These are phyloP conservation scores for Gasterosteus aculeatus DNA, from an alignment of 2,113 vertebrate species.

Conservation along the genomic window DNA sequence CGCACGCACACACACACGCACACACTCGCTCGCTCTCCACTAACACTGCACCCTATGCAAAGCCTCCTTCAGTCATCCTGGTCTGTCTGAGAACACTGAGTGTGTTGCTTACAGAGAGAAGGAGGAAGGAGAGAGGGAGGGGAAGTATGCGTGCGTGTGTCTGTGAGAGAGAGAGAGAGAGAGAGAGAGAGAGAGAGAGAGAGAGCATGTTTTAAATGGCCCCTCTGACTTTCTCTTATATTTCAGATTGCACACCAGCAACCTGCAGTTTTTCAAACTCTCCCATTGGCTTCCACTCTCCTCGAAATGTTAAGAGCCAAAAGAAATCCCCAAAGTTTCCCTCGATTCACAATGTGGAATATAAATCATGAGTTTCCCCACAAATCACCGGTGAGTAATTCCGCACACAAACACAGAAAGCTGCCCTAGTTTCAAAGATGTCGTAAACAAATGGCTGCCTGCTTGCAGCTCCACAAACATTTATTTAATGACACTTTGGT, in stretches of 20 bases:
- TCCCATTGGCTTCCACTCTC: constrained; percentile 1
- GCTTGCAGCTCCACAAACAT: constrained; percentile 64
- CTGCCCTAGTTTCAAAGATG: constrained; percentile 35
- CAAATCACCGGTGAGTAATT: constrained; percentile 24
- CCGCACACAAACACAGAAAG: constrained; percentile 15
- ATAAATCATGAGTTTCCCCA: constrained; percentile 9
- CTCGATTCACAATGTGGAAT: constrained; percentile 3
- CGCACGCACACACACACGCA: constrained; percentile 43
- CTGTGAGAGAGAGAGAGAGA: constrained; percentile 35
- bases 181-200: constrained; percentile 19
- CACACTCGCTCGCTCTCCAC: constrained; percentile 18
- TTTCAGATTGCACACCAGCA: constrained; percentile 13
- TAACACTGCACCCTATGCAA: constrained; percentile 40
- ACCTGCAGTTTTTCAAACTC: constrained; percentile 8
- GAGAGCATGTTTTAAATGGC: constrained; percentile 74
- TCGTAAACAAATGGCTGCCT: constrained; percentile 51
- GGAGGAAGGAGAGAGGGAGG: constrained; percentile 30
- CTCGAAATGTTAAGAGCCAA: constrained; percentile 7
- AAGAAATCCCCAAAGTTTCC: neutral
- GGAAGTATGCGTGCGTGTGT: constrained; percentile 1
- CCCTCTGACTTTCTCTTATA: constrained; percentile 38
- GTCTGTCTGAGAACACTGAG: constrained; percentile 26
- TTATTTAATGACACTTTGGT: constrained; percentile 56
- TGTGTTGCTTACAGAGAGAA: constrained; percentile 44
- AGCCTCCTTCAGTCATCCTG: constrained; percentile 52